Conservation (phyloP, 1,140 invertebrate genomes). For the Drosophila dunni region DNA sequence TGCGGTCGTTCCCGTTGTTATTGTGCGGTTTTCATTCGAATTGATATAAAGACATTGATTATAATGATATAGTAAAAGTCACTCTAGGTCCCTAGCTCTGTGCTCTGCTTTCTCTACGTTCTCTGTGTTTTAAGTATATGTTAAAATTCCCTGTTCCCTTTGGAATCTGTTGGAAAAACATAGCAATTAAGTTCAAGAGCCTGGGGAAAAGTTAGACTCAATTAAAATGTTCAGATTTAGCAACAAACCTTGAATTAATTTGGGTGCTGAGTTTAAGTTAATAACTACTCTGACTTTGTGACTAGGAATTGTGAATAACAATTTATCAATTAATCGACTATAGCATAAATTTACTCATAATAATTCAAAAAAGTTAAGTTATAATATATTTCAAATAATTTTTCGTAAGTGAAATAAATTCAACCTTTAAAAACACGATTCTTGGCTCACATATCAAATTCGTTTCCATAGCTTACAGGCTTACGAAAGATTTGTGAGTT, state of each 20-base stretch:
- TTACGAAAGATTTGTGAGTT: neutral
- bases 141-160: constrained; percentile 14
- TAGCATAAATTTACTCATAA: too few relatives aligned
- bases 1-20: constrained; percentile 31
- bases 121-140: constrained; percentile 45
- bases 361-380: too few relatives aligned
- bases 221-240: neutral
- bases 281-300: too few relatives aligned
- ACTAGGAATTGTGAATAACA: too few relatives aligned
- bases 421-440: too few relatives aligned
- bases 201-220: neutral
- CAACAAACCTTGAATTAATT: neutral
- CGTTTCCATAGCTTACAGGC: too few relatives aligned
- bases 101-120: neutral
- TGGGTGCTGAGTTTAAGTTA: neutral
- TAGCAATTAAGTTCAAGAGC: constrained; percentile 43
- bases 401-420: too few relatives aligned
- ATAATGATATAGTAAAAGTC: constrained; percentile 50
- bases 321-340: too few relatives aligned
- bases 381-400: too few relatives aligned
- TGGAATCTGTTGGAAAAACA: constrained; percentile 14
- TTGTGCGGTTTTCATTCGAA: constrained; percentile 17
- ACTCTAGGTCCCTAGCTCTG: neutral
- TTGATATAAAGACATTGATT: constrained; percentile 61
- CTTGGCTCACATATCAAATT: too few relatives aligned